Evolutionary conservation across 1,140 invertebrate species (phyloP).

Genomic region (Hydropsyche tenuis): DNA sequence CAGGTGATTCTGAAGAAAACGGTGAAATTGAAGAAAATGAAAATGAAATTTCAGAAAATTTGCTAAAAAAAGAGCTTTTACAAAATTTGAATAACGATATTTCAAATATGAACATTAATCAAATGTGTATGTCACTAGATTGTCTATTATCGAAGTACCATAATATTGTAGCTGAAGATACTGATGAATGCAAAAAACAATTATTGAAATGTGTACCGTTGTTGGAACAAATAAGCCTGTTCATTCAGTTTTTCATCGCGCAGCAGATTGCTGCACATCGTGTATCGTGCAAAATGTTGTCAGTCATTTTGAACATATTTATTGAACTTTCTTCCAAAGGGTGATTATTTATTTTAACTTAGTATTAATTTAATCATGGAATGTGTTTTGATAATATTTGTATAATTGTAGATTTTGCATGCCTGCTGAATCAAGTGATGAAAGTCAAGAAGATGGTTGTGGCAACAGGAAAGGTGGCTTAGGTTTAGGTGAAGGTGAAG

Average conservation of each 20-base stretch:
- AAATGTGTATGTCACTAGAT: constrained; percentile 58
- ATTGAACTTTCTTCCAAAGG: constrained; percentile 82
- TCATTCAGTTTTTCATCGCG: constrained; percentile 80
- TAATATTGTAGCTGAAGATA: constrained; percentile 20
- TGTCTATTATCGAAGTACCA: constrained; percentile 48
- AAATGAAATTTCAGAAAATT: constrained; percentile 65
- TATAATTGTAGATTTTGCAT: constrained; percentile 84
- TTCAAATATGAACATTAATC: constrained; percentile 61
- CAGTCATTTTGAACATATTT: constrained; percentile 84
- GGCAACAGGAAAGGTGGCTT: constrained; percentile 71
- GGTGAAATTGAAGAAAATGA: constrained; percentile 53
- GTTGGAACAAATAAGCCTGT: constrained; percentile 77
- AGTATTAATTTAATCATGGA: constrained; percentile 14
- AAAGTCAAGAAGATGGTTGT: constrained; percentile 67
- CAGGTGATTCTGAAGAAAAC: constrained; percentile 19
- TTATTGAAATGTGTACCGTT: constrained; percentile 67
- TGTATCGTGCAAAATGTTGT: constrained; percentile 81
- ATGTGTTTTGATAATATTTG: constrained; percentile 29
- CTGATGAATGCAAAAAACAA: constrained; percentile 49
- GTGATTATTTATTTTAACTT: constrained; percentile 53
- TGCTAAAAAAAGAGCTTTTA: constrained; percentile 69
- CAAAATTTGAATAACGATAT: constrained; percentile 67
- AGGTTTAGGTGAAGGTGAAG: constrained; percentile 92
- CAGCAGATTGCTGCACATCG: constrained; percentile 78
- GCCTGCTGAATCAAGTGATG: constrained; percentile 82